Base-by-base conservation (phyloP, 2,888 invertebrate species). In the Loripinus fragilis region DNA sequence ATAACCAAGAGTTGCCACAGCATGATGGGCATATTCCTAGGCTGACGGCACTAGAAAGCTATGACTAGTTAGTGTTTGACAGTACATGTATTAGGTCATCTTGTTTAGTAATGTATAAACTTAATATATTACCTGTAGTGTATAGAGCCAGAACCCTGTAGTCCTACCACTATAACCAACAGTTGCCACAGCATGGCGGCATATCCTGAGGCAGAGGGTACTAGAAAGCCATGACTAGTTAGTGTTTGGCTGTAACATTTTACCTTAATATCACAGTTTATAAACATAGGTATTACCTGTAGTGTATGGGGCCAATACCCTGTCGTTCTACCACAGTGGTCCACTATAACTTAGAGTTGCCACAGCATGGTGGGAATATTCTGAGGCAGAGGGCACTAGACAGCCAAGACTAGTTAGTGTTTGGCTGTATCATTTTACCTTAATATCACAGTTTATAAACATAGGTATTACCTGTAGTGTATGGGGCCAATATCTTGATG, bases 191-290 rank as follows among this genome's bases (percentile, higher is more conserved):
- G 98, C 97, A 85, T 96, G 96, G 41, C 94, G 8, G 91, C 93
- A 82, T 90, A 93, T n/a, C 78, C 83, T 7, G 85, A 85, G 35
- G 93, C 92, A 3, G 91, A 85, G 0, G 93, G 93, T 65, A 93
- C 92, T 41, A 91, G 83, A 30, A 90, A 76, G 73, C 89, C 86
- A 42, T 92, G 87, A 45, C 89, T 91, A 23, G 91, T 90, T 76
- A 91, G 94, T 38, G 95, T 95, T 78, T 96, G 94, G 66, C 97
- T 97, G 94, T 96, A 98, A 35, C 96, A 95, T 93, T 97, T 98
- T 96, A 98, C 97, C 94, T 98, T 97, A 0, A 98, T 98, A 75
- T 96, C n/a, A n/a, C n/a, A n/a, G n/a, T n/a, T n/a, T n/a, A n/a
- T n/a, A n/a, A 81, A 88, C n/a, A n/a, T n/a, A n/a, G n/a, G n/a